Conservation (phyloP, 1,140 invertebrate genomes). For the Cyclargus thomasi region DNA sequence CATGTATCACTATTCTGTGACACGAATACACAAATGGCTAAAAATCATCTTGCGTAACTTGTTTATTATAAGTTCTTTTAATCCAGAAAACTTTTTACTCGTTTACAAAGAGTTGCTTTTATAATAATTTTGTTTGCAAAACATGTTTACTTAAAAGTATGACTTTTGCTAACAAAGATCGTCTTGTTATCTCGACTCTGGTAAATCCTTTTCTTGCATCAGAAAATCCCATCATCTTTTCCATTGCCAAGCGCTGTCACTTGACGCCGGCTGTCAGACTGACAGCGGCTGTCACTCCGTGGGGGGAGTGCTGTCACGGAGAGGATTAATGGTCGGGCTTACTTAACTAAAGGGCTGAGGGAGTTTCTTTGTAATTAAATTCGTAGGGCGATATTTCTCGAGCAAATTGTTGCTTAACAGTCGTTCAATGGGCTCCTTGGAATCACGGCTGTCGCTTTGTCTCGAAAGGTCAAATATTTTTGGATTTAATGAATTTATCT, state of each 20-base stretch:
- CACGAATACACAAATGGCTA: too few relatives aligned
- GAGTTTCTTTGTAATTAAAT: constrained; percentile 12
- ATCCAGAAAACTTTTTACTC: too few relatives aligned
- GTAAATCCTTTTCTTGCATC: not conserved
- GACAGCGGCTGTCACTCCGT: not conserved
- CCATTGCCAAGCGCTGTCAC: not conserved
- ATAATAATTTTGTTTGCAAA: too few relatives aligned
- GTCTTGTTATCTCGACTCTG: not conserved
- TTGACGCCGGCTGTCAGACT: not conserved
- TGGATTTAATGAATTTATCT: not conserved
- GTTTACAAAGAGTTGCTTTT: too few relatives aligned
- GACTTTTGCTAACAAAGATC: too few relatives aligned
- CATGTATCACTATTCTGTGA: too few relatives aligned
- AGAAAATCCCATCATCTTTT: not conserved
- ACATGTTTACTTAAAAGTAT: too few relatives aligned
- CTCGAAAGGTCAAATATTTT: not conserved
- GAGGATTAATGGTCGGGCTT: constrained; percentile 8
- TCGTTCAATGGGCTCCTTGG: not conserved
- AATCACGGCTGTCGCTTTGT: not conserved
- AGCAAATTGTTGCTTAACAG: constrained; percentile 1
- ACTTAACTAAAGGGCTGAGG: constrained; percentile 15
- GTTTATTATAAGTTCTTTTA: too few relatives aligned
- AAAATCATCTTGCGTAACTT: too few relatives aligned
- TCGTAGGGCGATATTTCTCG: not conserved
- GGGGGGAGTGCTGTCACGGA: not conserved